Conservation (phyloP, 2,797 vertebrate species). For the Notamacropus eugenii region DNA sequence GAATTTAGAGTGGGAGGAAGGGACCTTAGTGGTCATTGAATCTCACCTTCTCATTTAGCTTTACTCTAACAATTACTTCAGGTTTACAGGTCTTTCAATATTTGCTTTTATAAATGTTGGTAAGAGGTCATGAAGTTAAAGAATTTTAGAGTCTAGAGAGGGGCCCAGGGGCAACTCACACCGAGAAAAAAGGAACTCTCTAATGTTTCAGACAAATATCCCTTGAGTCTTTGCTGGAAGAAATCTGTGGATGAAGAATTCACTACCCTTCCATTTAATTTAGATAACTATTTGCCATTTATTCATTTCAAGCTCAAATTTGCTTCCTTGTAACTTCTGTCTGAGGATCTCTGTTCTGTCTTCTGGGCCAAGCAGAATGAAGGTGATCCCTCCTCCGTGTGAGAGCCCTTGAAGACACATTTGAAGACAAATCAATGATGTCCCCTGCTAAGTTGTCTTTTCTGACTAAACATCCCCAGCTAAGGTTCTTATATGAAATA, state of each 20-base stretch:
- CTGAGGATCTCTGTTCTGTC: not conserved
- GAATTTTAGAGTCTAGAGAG: not conserved
- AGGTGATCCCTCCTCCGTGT: not conserved
- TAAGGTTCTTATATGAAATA: not conserved
- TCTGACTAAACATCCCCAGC: not conserved
- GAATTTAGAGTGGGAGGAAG: not conserved
- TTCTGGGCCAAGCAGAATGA: not conserved
- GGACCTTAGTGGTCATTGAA: not conserved
- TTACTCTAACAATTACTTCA: not conserved
- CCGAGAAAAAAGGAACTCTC: not conserved
- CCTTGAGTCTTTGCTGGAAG: not conserved
- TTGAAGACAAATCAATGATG: not conserved
- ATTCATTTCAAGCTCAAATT: not conserved
- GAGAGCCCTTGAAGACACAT: not conserved
- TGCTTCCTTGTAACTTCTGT: not conserved
- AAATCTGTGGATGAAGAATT: not conserved
- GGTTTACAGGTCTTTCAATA: not conserved
- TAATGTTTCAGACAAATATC: not conserved
- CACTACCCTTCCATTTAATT: not conserved
- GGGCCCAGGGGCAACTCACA: not conserved
- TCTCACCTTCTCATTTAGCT: not conserved
- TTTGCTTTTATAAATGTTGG: not conserved
- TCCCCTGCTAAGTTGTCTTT: not conserved
- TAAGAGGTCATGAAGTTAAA: not conserved
- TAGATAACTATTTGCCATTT: not conserved